Conservation (phyloP, 2,113 vertebrate species). For the Poicephalus gulielmi region DNA sequence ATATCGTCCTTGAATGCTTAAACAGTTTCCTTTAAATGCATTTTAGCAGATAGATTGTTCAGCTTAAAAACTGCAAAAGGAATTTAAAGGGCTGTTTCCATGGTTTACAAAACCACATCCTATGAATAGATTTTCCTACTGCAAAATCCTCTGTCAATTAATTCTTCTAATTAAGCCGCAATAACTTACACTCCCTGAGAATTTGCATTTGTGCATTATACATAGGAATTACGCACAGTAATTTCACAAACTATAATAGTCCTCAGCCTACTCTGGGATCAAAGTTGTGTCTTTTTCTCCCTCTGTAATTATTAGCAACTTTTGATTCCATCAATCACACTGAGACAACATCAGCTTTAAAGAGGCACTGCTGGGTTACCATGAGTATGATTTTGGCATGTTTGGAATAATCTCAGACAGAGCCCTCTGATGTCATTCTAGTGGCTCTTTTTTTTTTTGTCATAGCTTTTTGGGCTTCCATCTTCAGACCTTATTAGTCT, state of each 20-base stretch:
- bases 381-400: constrained; percentile 15
- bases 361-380: constrained; percentile 49
- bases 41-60: not conserved
- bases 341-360: constrained; percentile 24
- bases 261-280: not conserved
- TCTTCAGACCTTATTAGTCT: constrained; percentile 36
- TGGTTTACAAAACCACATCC: not conserved
- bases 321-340: constrained; percentile 29
- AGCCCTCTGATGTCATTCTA: not conserved
- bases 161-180: constrained; percentile 18
- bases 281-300: constrained; percentile 22
- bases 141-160: not conserved
- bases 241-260: constrained; percentile 39
- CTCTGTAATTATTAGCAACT: constrained; percentile 51
- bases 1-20: not conserved
- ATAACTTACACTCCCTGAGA: not conserved
- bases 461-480: not conserved
- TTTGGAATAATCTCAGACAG: constrained; percentile 26
- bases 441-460: not conserved
- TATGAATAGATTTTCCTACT: constrained; percentile 15
- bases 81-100: not conserved
- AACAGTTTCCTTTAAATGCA: not conserved
- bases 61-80: not conserved
- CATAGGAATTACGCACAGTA: not conserved
- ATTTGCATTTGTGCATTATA: constrained; percentile 32